Conservation (phyloP, 2,113 vertebrate genomes). For the Rhynchomys soricoides region DNA sequence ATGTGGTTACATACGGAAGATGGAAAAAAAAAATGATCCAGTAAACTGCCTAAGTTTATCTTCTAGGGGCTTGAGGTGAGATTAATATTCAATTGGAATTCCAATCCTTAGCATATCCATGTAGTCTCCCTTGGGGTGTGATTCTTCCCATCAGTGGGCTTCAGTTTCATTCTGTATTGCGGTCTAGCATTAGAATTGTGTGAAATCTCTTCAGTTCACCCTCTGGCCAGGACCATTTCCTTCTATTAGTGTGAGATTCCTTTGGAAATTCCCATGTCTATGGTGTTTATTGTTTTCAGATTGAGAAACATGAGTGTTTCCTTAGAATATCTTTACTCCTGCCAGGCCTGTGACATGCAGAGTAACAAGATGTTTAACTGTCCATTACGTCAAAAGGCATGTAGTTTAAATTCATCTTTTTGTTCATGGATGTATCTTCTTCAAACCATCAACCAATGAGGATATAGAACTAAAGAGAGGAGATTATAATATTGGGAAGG, state of each 20-base stretch:
- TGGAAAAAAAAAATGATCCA: background rate
- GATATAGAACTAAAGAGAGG: background rate
- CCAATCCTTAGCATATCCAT: background rate
- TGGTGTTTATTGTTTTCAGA: background rate
- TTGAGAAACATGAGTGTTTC: background rate
- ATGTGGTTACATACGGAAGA: background rate
- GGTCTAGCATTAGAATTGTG: background rate
- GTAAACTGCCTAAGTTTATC: background rate
- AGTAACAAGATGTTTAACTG: background rate
- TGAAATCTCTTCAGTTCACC: background rate
- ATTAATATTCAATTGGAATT: background rate
- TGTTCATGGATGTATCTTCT: background rate
- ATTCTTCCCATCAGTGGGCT: background rate
- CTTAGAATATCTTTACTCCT: background rate
- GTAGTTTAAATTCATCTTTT: background rate
- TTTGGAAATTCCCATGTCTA: background rate
- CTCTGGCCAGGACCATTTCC: background rate
- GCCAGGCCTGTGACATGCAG: background rate
- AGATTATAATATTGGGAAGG: background rate
- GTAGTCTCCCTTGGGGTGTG: background rate
- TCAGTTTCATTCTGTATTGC: background rate
- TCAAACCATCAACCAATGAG: background rate
- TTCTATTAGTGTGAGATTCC: background rate
- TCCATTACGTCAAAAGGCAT: background rate
- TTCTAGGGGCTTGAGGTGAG: background rate